These are phyloP conservation scores for Cantharis flavilabris DNA, from an alignment of 2,888 invertebrate genomes.

Conservation along the genomic window DNA sequence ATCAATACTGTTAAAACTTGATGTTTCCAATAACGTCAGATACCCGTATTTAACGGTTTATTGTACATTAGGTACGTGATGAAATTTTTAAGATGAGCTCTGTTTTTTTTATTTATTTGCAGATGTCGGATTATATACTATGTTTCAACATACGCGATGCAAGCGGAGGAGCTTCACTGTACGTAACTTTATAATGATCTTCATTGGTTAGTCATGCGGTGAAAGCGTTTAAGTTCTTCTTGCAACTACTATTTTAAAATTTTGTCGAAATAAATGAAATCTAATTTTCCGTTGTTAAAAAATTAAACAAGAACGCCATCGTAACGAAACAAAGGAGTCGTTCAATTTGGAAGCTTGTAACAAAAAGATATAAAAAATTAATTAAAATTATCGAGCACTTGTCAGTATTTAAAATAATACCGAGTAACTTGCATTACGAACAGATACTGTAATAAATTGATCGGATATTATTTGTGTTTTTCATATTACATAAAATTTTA, in stretches of 20 bases:
- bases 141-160: not conserved
- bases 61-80: slow-evolving; percentile 14
- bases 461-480: not conserved
- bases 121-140: not conserved
- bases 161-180: not conserved
- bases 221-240: not conserved
- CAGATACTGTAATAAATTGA: not conserved
- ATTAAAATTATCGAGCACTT: not conserved
- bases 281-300: not conserved
- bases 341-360: not conserved
- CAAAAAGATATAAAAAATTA: not conserved
- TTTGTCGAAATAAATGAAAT: not conserved
- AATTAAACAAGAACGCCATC: not conserved
- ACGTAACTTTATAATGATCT: not conserved
- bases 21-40: not conserved
- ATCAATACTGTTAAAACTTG: not conserved
- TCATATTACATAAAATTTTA: not conserved
- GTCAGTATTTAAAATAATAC: not conserved
- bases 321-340: not conserved
- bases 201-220: not conserved
- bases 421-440: not conserved
- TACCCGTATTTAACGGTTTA: slow-evolving; percentile 15
- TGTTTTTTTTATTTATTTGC: not conserved
- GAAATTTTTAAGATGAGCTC: slow-evolving; percentile 11
- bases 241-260: not conserved